Evolutionary conservation across 2,888 invertebrate genomes (phyloP).

Genomic region (Trypoxylon attenuatum): DNA sequence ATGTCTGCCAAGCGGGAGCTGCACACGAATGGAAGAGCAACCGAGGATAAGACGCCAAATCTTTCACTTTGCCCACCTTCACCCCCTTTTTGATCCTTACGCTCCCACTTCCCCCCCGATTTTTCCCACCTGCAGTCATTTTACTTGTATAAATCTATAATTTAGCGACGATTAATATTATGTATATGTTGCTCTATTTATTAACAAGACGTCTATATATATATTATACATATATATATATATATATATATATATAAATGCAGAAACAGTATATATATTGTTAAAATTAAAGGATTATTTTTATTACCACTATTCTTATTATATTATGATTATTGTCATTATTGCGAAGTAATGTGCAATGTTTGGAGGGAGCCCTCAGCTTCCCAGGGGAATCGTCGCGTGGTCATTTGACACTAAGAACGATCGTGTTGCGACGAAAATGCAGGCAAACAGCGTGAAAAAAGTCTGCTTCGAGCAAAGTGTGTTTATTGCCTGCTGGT

Average conservation of each 20-base stretch:
- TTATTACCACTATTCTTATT: slow-evolving; percentile 59
- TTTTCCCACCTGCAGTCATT: slow-evolving; percentile 39
- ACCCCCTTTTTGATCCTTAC: slow-evolving; percentile 31
- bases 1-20: slow-evolving; percentile 19
- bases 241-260: slow-evolving; percentile 55
- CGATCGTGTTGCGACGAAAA: too few relatives aligned
- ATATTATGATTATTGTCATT: slow-evolving; percentile 22
- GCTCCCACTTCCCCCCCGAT: slow-evolving; percentile 9
- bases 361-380: not conserved
- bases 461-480: not conserved
- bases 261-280: slow-evolving; percentile 61
- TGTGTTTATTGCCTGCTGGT: not conserved
- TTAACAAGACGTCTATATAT: slow-evolving; percentile 65
- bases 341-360: not conserved
- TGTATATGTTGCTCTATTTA: slow-evolving; percentile 73
- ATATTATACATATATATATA: too few relatives aligned
- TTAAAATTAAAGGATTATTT: slow-evolving; percentile 69
- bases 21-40: slow-evolving; percentile 4
- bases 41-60: slow-evolving; percentile 27
- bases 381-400: too few relatives aligned
- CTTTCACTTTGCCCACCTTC: slow-evolving; percentile 36
- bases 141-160: slow-evolving; percentile 60
- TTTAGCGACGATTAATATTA: slow-evolving; percentile 69
- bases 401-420: too few relatives aligned
- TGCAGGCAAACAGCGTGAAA: not conserved